Evolutionary conservation across 2,888 invertebrate genomes (phyloP), one percentile per base, ranked within the genome.

Genomic region (Andrena marginata): DNA sequence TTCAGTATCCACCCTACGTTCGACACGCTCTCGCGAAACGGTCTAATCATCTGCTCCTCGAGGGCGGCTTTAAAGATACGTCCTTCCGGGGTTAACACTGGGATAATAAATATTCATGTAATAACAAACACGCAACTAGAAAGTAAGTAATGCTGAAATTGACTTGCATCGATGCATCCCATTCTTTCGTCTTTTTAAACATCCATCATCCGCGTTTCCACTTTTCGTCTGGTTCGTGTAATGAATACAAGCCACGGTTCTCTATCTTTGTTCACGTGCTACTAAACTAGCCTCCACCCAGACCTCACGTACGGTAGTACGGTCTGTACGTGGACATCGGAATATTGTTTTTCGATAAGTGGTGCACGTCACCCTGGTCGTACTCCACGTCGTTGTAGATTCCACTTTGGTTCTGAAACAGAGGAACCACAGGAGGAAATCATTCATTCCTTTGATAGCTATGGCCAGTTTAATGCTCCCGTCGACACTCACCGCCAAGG

Each of bases 341-440:
- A 85, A 97, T 94, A 84, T 95, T 95, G 89, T 95, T 95, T 89
- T 95, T 94, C 81, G 94, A 95, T 48, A 95, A 91, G 87, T 95
- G 95, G 82, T 95, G 95, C 80, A 95, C 94, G 80, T 95, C 95
- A 35, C 95, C 95, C 85, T 95, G 96, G 91, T 97, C 98, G 90
- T 97, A 98, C 85, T 98, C 98, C 35, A 98, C 97, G 91, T 98
- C 98, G 92, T 98, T 98, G 94, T 98, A 98, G 89, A 98, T 98
- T 69, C 97, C 97, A 87, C 97, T 97, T 95, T 98, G 98, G 94
- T 98, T 97, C 98, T 98, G 95, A 73, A 95, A 95, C 87, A 74
- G 48, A 69, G 20, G 51, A 2, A n/a, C 13, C 42, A 13, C 42
- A 1, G 20, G 20, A 13, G 29, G 33, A 16, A 35, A 16, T 59